These are phyloP conservation scores for Trissoscelio sp. DNA, from an alignment of 2,888 invertebrate species.

Conservation along the genomic window DNA sequence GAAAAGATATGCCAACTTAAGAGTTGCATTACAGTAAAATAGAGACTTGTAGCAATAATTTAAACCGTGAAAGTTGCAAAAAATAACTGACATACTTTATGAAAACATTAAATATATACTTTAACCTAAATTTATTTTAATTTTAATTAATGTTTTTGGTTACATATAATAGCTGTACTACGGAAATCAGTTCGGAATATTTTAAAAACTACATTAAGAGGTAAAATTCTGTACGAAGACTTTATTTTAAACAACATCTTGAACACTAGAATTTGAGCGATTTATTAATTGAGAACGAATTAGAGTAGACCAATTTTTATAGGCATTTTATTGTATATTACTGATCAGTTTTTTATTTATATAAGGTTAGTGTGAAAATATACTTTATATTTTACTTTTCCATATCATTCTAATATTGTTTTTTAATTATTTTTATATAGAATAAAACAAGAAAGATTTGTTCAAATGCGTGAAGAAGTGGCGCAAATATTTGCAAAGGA, in stretches of 20 bases:
- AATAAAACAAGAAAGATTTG: constrained; percentile 11
- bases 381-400: not conserved
- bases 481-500: not conserved
- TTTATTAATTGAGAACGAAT: constrained; percentile 21
- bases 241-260: not conserved
- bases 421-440: constrained; percentile 11
- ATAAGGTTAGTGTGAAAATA: not conserved
- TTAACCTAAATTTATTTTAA: no score
- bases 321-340: constrained; percentile 5
- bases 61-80: no score
- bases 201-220: constrained; percentile 18
- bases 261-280: constrained; percentile 19
- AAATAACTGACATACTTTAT: no score
- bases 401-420: not conserved
- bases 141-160: no score
- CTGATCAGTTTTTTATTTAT: not conserved
- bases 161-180: constrained; percentile 29
- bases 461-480: constrained; percentile 1
- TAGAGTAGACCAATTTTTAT: constrained; percentile 3
- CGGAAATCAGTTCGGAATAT: constrained; percentile 19
- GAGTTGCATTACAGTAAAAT: no score
- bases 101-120: no score
- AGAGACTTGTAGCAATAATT: no score
- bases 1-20: no score
- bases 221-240: constrained; percentile 24